Base-by-base conservation (phyloP, 2,797 vertebrate genomes). In the Mallotus villosus region DNA sequence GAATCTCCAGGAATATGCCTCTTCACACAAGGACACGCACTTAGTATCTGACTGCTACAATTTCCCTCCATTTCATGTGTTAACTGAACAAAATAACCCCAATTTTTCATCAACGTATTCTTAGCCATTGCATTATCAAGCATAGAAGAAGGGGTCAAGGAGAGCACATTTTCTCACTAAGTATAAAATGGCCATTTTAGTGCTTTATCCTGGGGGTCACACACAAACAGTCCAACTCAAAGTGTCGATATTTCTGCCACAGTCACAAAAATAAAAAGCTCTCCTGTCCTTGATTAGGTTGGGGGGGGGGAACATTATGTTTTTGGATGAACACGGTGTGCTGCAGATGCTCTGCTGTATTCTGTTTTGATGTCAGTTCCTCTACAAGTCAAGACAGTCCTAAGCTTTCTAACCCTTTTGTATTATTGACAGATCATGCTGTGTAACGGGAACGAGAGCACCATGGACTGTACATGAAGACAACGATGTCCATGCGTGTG, bases 381-480 rank as follows among this genome's bases (percentile, higher is more conserved):
- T 41, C 29, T 25, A n/a, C 17, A 37, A 8, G 24, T 16, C 67
- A 27, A 57, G 51, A 64, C 49, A 25, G 51, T 17, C 51, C 8
- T n/a, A 17, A 17, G 51, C 17, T 53, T 37, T 53, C 3, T 21
- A 11, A 59, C 4, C 55, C 57, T 60, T 59, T 37, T 69, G 32
- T 37, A 57, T 37, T 57, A 55, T 58, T 68, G 66, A 68, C 66
- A 21, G 51, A 71, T 53, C 64, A 9, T 61, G 68, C 62, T 70
- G 53, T 70, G 37, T 70, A 60, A 66, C 66, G 22, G 29, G 73
- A 73, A 49, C 7, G 19, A 24, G n/a, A 49, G 53, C 1, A 41
- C 27, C 41, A 16, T 19, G 17, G 49, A 7, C 14, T 63, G 61
- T 32, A 19, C 27, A 17, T 37, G 62, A n/a, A 37, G 32, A 34